phyloP scores from a whole-genome alignment of 2,888 invertebrate genomes.

The Boloria selene region DNA sequence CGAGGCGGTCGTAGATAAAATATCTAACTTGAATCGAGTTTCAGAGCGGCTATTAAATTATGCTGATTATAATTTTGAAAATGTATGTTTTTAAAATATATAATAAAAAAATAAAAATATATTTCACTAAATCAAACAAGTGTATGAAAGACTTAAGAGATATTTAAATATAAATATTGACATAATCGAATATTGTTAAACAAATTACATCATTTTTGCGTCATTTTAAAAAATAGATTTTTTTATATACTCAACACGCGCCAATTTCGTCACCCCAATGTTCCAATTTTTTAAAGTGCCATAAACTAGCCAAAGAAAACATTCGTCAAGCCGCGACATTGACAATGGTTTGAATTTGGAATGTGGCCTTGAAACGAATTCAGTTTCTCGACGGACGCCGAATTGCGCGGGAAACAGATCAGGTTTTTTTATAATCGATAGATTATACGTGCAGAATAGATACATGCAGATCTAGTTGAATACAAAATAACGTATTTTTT shows the following conservation, averaged over 20 bases:
- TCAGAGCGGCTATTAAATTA: slow-evolving; percentile 13
- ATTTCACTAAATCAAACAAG: neutral
- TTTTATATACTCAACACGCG: slow-evolving; percentile 24
- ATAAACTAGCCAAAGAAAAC: slow-evolving; percentile 56
- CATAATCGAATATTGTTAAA: neutral
- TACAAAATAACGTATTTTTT: slow-evolving; percentile 27
- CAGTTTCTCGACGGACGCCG: slow-evolving; percentile 60
- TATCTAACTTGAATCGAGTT: slow-evolving; percentile 33
- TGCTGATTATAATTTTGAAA: slow-evolving; percentile 9
- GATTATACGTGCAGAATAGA: slow-evolving; percentile 56
- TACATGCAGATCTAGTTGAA: slow-evolving; percentile 36
- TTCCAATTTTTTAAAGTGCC: slow-evolving; percentile 37
- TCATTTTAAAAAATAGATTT: neutral
- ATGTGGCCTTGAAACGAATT: slow-evolving; percentile 78
- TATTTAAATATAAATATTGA: neutral
- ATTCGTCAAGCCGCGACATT: slow-evolving; percentile 73
- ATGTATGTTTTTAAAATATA: slow-evolving; percentile 3
- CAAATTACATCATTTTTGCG: slow-evolving; percentile 3
- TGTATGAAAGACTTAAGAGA: neutral
- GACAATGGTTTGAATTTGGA: slow-evolving; percentile 78
- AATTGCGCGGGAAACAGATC: slow-evolving; percentile 65
- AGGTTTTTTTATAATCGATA: slow-evolving; percentile 56
- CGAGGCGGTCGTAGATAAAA: slow-evolving; percentile 41
- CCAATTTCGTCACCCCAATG: slow-evolving; percentile 29
- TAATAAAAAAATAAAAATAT: slow-evolving; percentile 7